Conservation (phyloP, 2,113 vertebrate species). For the Dicerorhinus sumatrensis region DNA sequence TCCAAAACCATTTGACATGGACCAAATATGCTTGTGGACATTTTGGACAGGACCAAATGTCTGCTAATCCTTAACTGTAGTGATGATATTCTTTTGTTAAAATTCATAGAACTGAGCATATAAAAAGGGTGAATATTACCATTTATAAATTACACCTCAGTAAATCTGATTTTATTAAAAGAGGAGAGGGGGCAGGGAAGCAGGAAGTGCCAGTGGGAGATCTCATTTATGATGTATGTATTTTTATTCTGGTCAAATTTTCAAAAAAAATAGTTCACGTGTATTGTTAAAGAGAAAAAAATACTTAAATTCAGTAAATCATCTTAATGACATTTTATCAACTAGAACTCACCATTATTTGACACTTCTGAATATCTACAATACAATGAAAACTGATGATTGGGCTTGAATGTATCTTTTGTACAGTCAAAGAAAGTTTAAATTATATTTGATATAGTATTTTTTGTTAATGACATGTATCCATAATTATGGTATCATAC, state of each 20-base stretch:
- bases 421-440: conserved; percentile 11
- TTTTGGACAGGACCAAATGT: too few relatives aligned
- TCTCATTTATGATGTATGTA: conserved; percentile 18
- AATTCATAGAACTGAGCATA: conserved; percentile 13
- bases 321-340: conserved; percentile 16
- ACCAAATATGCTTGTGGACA: too few relatives aligned
- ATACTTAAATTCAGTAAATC: not conserved
- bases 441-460: conserved; percentile 1
- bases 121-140: conserved; percentile 4
- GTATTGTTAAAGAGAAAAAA: not conserved
- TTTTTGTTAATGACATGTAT: conserved; percentile 12
- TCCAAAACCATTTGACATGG: too few relatives aligned
- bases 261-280: not conserved
- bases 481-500: not conserved
- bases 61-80: not conserved
- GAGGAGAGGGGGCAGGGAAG: not conserved
- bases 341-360: not conserved
- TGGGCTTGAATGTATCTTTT: not conserved
- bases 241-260: conserved; percentile 12
- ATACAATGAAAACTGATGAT: conserved; percentile 33
- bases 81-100: conserved; percentile 13
- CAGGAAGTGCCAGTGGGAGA: not conserved
- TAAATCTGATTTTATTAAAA: conserved; percentile 26
- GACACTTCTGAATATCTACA: conserved; percentile 31
- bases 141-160: conserved; percentile 30